phyloP scores from a whole-genome alignment of 2,797 vertebrate genomes.

The Danio jaintianensis region DNA sequence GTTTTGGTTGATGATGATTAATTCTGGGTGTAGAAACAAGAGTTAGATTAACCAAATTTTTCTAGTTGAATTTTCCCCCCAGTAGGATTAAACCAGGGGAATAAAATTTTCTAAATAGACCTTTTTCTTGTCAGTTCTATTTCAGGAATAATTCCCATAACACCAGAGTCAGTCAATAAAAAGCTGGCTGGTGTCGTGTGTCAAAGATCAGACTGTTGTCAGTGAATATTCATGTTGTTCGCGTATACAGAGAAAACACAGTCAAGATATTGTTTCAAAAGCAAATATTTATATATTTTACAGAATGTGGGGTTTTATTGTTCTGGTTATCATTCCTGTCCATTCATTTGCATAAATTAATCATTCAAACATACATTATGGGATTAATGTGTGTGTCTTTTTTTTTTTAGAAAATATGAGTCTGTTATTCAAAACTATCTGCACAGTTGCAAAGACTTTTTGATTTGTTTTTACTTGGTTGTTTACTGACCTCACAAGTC shows the following conservation, averaged over 20 bases:
- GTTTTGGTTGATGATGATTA: neutral
- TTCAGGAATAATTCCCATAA: neutral
- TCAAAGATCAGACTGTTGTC: neutral
- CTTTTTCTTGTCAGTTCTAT: constrained; percentile 4
- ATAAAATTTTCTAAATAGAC: constrained; percentile 1
- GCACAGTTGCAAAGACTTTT: neutral
- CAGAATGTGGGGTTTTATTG: neutral
- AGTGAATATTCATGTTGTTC: constrained; percentile 13
- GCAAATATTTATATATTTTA: neutral
- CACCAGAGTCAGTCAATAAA: neutral
- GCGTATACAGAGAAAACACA: neutral
- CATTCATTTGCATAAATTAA: neutral
- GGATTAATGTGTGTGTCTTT: neutral
- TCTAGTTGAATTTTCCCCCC: neutral
- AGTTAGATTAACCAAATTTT: neutral
- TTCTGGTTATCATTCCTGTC: neutral
- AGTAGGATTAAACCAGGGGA: neutral
- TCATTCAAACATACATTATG: neutral
- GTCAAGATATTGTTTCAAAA: neutral
- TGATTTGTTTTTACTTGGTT: neutral
- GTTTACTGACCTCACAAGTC: neutral
- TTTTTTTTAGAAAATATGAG: neutral
- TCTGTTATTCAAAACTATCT: neutral
- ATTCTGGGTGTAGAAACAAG: neutral
- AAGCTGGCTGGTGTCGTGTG: neutral